Percentiles rank a stretch among this genome's conserved stretches.
Evolutionary conservation across 1,140 invertebrate species (phyloP).

Genomic region (Solenopsis invicta): DNA sequence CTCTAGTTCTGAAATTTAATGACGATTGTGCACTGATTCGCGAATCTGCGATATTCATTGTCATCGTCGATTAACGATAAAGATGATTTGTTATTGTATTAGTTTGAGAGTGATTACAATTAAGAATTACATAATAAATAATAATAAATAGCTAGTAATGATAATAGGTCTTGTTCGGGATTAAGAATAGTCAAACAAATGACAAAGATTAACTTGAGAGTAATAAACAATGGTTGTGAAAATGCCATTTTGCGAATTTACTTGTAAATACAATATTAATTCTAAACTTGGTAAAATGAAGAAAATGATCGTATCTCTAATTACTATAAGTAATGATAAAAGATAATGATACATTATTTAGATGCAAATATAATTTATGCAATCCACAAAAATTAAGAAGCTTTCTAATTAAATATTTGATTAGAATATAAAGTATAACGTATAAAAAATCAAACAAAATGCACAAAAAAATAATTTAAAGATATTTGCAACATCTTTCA

Average conservation of each 20-base stretch:
- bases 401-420: background rate
- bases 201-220: background rate
- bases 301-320: background rate
- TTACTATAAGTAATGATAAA: background rate
- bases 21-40: background rate
- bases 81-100: background rate
- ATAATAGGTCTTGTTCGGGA: background rate
- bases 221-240: background rate
- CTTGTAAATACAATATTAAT: background rate
- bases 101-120: background rate
- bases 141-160: background rate
- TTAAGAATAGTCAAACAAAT: background rate
- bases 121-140: background rate
- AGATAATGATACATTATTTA: background rate
- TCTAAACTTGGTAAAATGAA: background rate
- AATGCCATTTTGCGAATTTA: background rate
- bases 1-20: conserved; percentile 68
- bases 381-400: background rate
- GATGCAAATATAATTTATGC: background rate
- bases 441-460: background rate
- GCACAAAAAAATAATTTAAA: background rate
- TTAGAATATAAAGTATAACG: background rate
- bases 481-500: background rate
- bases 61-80: background rate
- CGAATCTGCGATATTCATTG: background rate